Conservation (phyloP, 2,797 vertebrate species). For the Linurgus olivaceus region DNA sequence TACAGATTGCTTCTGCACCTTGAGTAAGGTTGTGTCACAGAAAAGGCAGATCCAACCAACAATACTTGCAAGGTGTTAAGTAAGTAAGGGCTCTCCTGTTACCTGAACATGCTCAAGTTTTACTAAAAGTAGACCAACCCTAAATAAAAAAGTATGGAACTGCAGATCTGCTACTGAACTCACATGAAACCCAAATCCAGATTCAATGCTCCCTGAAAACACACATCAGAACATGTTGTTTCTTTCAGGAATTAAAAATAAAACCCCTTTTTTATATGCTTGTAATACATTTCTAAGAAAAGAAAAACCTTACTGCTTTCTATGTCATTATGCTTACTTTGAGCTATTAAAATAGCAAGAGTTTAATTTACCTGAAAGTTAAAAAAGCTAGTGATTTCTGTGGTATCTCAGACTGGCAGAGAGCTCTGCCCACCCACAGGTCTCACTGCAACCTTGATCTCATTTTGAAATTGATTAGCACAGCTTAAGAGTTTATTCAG, state of each 20-base stretch:
- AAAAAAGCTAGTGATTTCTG: not conserved
- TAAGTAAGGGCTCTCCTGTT: not conserved
- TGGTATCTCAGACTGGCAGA: not conserved
- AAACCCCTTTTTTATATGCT: not conserved
- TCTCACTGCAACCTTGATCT: not conserved
- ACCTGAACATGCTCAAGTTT: not conserved
- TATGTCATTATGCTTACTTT: not conserved
- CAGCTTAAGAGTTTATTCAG: not conserved
- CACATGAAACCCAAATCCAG: not conserved
- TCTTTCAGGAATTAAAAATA: not conserved
- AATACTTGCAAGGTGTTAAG: not conserved
- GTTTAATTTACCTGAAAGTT: not conserved
- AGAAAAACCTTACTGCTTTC: not conserved
- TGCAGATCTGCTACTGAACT: not conserved
- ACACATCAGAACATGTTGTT: not conserved
- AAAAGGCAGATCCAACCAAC: not conserved
- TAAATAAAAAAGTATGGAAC: not conserved
- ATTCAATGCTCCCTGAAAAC: not conserved
- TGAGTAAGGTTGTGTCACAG: not conserved
- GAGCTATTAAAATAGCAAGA: not conserved
- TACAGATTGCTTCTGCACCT: not conserved
- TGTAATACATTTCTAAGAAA: not conserved
- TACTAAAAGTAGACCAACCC: not conserved
- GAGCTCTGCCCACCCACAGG: not conserved
- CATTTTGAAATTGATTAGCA: not conserved